phyloP scores from a whole-genome alignment of 2,113 vertebrate genomes.

The Sminthopsis crassicaudata region DNA sequence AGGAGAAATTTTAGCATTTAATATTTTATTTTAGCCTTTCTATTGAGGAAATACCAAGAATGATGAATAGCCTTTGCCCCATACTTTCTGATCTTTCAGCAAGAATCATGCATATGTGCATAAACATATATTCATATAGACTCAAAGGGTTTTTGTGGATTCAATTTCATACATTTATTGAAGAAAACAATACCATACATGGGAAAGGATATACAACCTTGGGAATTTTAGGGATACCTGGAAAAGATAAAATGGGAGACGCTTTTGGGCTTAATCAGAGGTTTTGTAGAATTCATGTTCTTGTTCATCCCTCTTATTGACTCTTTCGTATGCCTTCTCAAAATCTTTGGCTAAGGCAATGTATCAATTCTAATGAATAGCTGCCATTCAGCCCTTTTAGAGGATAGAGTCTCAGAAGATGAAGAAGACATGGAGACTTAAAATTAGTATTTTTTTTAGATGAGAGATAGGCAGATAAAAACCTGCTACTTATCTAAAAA shows the following conservation, averaged over 20 bases:
- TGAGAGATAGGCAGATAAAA: not conserved
- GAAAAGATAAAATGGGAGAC: not conserved
- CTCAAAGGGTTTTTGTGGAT: not conserved
- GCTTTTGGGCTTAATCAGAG: not conserved
- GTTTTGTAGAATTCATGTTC: slow-evolving; percentile 96
- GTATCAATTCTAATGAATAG: slow-evolving; percentile 94
- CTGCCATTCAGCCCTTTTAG: slow-evolving; percentile 92
- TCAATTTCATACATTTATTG: slow-evolving; percentile 68
- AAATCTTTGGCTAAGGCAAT: slow-evolving; percentile 96
- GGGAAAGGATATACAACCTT: slow-evolving; percentile 44
- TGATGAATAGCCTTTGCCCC: not conserved
- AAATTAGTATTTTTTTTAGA: not conserved
- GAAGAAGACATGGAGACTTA: not conserved
- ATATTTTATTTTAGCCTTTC: not conserved
- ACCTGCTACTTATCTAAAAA: not conserved
- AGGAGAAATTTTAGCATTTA: not conserved
- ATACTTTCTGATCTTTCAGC: not conserved
- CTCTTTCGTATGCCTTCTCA: slow-evolving; percentile 95
- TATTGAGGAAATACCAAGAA: not conserved
- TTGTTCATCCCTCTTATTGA: slow-evolving; percentile 97
- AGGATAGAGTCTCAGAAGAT: not conserved
- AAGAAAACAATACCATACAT: slow-evolving; percentile 48
- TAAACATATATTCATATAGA: not conserved
- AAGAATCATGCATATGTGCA: not conserved
- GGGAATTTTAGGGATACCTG: slow-evolving; percentile 3